phyloP scores from a whole-genome alignment of 2,113 vertebrate genomes.

The Xiphias gladius region DNA sequence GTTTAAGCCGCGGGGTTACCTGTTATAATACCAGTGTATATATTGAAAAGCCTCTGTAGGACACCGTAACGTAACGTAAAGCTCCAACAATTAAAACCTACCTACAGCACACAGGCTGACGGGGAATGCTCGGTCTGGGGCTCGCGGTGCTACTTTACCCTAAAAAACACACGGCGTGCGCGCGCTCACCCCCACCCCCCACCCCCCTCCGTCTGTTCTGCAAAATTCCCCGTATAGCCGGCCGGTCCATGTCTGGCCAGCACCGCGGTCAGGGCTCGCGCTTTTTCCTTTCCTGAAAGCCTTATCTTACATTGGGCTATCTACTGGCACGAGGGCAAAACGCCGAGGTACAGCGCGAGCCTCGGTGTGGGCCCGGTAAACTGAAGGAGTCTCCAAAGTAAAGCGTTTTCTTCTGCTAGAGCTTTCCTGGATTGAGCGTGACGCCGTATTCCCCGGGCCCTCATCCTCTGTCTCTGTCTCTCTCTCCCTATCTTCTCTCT shows the following conservation, averaged over 20 bases:
- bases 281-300: not conserved
- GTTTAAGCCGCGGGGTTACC: not conserved
- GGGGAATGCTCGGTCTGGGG: conserved; percentile 57
- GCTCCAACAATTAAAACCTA: conserved; percentile 37
- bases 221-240: conserved; percentile 25
- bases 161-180: conserved; percentile 52
- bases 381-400: conserved; percentile 3
- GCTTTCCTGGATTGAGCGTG: conserved; percentile 14
- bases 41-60: conserved; percentile 1
- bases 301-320: too few relatives aligned
- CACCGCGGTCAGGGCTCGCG: conserved; percentile 18
- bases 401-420: not conserved
- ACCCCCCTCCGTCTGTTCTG: conserved; percentile 29
- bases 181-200: conserved; percentile 40
- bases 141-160: conserved; percentile 56
- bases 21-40: not conserved
- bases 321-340: not conserved
- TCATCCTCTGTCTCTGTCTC: conserved; percentile 22
- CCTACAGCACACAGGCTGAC: conserved; percentile 43
- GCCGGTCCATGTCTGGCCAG: conserved; percentile 29
- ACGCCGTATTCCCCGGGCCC: conserved; percentile 28
- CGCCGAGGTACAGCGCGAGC: not conserved
- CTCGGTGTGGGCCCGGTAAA: not conserved
- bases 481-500: not conserved
- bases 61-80: not conserved